phyloP scores from a whole-genome alignment of 1,140 invertebrate species.

The Zaprionus kolodkinae region DNA sequence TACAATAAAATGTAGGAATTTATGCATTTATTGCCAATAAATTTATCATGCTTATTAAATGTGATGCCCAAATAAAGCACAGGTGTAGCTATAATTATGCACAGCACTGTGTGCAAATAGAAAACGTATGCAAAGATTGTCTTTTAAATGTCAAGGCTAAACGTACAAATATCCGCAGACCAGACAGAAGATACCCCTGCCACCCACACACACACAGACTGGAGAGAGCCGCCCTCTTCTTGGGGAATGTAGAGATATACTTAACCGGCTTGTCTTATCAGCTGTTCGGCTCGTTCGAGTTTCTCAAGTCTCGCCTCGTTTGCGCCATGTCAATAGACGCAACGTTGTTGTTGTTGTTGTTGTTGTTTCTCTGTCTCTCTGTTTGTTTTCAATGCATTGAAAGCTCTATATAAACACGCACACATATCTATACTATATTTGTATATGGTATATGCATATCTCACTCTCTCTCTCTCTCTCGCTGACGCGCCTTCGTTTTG shows the following conservation, averaged over 20 bases:
- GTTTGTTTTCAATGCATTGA: conserved; percentile 57
- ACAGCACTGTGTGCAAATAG: neutral
- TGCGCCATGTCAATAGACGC: conserved; percentile 14
- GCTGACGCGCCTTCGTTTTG: conserved; percentile 69
- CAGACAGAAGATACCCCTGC: neutral
- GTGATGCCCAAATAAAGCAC: neutral
- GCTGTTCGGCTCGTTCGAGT: conserved; percentile 30
- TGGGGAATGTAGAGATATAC: no score
- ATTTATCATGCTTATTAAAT: neutral
- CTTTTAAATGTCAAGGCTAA: conserved; percentile 69
- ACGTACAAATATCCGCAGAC: no score
- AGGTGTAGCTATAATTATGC: conserved; percentile 9
- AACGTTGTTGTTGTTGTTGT: conserved; percentile 17
- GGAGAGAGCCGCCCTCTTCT: neutral
- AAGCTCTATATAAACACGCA: conserved; percentile 46
- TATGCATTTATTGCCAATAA: neutral
- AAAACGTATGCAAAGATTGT: conserved; percentile 33
- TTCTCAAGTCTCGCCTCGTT: conserved; percentile 7
- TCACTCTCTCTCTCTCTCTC: conserved; percentile 7
- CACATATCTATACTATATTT: neutral
- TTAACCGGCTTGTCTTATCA: conserved; percentile 64
- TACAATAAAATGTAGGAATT: neutral
- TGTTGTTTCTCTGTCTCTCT: conserved; percentile 39
- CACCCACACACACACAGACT: no score
- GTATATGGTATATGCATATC: conserved; percentile 1